These are phyloP conservation scores for Gari tellinella DNA, from an alignment of 2,888 invertebrate species.

Conservation along the genomic window DNA sequence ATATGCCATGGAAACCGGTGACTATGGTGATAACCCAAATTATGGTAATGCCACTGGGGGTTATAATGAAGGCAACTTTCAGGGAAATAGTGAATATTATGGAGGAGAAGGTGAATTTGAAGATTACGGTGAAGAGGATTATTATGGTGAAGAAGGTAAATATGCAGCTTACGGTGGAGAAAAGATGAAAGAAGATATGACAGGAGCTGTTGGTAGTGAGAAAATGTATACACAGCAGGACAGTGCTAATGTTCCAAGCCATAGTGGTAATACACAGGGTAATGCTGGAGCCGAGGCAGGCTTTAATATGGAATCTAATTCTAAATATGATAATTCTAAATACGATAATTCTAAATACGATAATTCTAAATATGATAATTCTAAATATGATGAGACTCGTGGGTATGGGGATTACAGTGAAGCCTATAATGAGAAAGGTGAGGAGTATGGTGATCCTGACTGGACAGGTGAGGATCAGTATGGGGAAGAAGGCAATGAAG, in stretches of 20 bases:
- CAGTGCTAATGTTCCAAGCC: no score
- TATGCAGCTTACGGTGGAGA: conserved; percentile 13
- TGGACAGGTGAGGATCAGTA: conserved; percentile 16
- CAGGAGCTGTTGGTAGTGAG: no score
- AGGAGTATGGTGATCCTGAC: conserved; percentile 24
- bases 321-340: no score
- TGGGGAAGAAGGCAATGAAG: conserved; percentile 30
- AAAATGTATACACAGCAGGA: no score
- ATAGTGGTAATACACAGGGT: no score
- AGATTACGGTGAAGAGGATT: conserved; percentile 45
- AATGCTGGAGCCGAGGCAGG: not conserved
- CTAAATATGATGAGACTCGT: not conserved
- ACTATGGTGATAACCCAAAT: conserved; percentile 10
- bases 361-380: not conserved
- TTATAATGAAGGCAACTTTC: conserved; percentile 43
- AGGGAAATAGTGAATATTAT: conserved; percentile 22
- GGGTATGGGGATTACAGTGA: conserved; percentile 4
- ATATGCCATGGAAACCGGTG: conserved; percentile 10
- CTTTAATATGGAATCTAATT: not conserved
- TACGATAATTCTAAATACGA: no score
- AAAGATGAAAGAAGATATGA: no score
- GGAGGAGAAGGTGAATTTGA: conserved; percentile 48
- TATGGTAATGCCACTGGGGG: conserved; percentile 32
- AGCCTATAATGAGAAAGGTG: conserved; percentile 8
- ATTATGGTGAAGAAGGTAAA: conserved; percentile 45